Evolutionary conservation across 1,140 invertebrate genomes (phyloP).

Genomic region (Drosophila asahinai): DNA sequence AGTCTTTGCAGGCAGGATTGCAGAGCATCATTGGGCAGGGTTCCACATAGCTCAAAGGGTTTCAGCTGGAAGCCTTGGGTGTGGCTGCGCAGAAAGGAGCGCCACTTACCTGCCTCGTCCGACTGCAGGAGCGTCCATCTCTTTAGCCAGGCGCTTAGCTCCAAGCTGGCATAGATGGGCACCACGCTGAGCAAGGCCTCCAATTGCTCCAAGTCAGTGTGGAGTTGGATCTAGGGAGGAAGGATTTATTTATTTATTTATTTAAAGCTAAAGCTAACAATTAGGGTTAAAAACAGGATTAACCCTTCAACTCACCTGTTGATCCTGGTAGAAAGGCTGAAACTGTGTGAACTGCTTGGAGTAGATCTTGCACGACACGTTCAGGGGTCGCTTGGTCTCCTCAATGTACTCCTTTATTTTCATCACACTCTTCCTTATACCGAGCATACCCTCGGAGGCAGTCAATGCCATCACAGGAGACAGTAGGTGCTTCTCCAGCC

Average conservation of each 20-base stretch:
- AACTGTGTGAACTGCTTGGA: conserved; percentile 74
- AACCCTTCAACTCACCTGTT: conserved; percentile 57
- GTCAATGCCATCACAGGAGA: conserved; percentile 10
- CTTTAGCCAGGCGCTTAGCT: conserved; percentile 37
- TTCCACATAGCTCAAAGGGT: conserved; percentile 38
- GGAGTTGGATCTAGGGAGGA: conserved; percentile 19
- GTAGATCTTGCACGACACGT: conserved; percentile 72
- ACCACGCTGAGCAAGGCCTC: conserved; percentile 50
- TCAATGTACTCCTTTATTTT: conserved; percentile 54
- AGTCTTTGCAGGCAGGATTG: conserved; percentile 21
- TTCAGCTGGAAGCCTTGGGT: conserved; percentile 41
- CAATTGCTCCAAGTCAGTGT: conserved; percentile 37
- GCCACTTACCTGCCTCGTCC: conserved; percentile 60
- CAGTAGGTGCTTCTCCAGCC: conserved; percentile 76
- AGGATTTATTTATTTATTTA: no score
- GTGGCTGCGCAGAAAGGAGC: conserved; percentile 36
- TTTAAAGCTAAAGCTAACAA: no score
- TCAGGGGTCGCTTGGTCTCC: conserved; percentile 64
- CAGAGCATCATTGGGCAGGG: conserved; percentile 9
- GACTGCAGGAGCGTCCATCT: conserved; percentile 56
- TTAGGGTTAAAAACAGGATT: no score
- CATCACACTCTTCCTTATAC: background rate
- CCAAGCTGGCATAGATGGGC: conserved; percentile 62
- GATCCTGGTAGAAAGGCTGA: conserved; percentile 68
- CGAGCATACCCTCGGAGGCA: background rate